Evolutionary conservation across 2,113 vertebrate species (phyloP), one percentile per base, ranked within the genome.

Genomic region (Cheilinus undulatus): DNA sequence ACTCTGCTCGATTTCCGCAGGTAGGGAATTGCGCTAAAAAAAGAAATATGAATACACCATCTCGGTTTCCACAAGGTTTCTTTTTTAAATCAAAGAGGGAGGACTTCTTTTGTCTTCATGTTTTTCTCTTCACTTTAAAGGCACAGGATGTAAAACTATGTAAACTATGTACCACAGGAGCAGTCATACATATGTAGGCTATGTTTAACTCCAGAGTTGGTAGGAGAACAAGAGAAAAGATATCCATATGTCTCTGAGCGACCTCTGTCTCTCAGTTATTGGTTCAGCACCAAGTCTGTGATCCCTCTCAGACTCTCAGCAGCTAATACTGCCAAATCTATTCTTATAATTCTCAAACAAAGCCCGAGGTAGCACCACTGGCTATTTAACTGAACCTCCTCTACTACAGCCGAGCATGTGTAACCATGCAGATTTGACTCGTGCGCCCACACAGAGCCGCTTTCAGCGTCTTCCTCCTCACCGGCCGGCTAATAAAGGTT

Each of bases 1-100:
- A 94, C 95, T 0, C 96, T 99, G 0, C 95, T 99, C 71, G 98
- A 99, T 83, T 99, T 99, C 93, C 98, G 98, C 95, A 98, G 98
- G 98, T 99, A 96, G 61, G 76, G 50, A 67, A 10, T 49, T 28
- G 49, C 48, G 53, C 57, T 26, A 14, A 20, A 0, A 1, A 20
- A 72, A 3, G 19, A 34, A 36, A 17, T 11, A 24, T 4, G 13
- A 3, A 9, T 32, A 13, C n/a, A 7, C 12, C 22, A 10, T 52
- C 19, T 17, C 28, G 23, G 40, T 50, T 63, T 63, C 20, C n/a
- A 22, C 20, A 19, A 24, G 20, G 26, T 28, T 27, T 12, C 30
- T 7, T 32, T 32, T 3, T 7, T 7, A 32, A 32, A 32, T 32
- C 34, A 17, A 11, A n/a, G 34, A 30, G n/a, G 3, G 26, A 4